Evolutionary conservation across 2,797 vertebrate genomes (phyloP).

Genomic region (Tarsius wallacei): DNA sequence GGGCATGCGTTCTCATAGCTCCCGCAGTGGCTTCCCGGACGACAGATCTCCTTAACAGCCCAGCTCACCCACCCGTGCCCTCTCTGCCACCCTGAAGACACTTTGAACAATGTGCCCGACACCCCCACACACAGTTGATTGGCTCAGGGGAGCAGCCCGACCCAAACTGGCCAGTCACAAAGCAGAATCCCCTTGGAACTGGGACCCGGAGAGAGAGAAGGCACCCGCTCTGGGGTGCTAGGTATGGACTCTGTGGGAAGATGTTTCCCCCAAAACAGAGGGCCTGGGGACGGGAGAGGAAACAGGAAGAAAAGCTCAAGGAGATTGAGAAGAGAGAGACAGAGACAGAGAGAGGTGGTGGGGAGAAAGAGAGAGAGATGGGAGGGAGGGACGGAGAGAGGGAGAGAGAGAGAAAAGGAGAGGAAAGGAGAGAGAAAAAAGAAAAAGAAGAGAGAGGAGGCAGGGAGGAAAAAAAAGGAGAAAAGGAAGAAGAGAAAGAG

Average conservation of each 20-base stretch:
- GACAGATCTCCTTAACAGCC: neutral
- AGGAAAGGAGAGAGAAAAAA: too few species aligned
- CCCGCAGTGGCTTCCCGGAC: neutral
- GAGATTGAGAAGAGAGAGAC: fast-evolving
- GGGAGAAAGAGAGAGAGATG: neutral
- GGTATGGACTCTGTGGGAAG: fast-evolving
- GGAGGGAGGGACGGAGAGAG: fast-evolving
- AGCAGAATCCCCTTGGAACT: neutral
- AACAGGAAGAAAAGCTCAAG: neutral
- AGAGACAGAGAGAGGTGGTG: too few species aligned
- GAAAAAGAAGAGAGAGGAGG: too few species aligned
- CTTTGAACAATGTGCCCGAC: too few species aligned
- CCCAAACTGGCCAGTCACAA: neutral
- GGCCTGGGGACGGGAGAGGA: too few species aligned
- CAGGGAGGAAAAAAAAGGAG: neutral
- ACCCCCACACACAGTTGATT: neutral
- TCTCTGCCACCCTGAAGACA: neutral
- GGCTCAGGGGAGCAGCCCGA: neutral
- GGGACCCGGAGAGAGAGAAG: neutral
- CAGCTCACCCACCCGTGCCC: fast-evolving
- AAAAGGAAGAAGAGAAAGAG: fast-evolving
- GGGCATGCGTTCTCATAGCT: neutral
- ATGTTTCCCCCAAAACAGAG: neutral
- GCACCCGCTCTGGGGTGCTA: fast-evolving
- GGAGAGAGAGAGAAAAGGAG: neutral